Percentiles rank a stretch among this genome's conserved stretches.
These are phyloP conservation scores for Coturnix japonica DNA, from an alignment of 2,113 vertebrate genomes.

Conservation along the genomic window DNA sequence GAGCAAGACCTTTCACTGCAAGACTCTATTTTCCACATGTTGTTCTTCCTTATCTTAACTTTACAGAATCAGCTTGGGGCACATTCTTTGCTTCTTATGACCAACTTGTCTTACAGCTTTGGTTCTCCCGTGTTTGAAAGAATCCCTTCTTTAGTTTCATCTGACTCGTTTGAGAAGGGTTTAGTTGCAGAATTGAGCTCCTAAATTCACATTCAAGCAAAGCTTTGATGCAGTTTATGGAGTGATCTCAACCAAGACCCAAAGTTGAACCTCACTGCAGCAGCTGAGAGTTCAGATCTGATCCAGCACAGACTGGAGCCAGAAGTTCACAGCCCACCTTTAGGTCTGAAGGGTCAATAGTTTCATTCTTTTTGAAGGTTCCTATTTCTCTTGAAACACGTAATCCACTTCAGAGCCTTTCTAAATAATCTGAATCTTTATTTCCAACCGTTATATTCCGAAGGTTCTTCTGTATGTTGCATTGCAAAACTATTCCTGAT, in stretches of 20 bases:
- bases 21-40: accelerated
- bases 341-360: background rate
- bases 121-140: background rate
- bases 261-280: background rate
- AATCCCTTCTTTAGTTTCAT: background rate
- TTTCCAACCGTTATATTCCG: background rate
- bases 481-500: background rate
- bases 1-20: background rate
- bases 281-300: background rate
- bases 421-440: background rate
- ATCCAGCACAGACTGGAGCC: background rate
- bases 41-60: background rate
- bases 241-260: background rate
- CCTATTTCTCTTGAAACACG: background rate
- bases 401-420: background rate
- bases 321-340: background rate
- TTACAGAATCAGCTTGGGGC: background rate
- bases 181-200: background rate
- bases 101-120: background rate
- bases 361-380: background rate
- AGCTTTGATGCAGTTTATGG: background rate
- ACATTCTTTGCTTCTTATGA: background rate
- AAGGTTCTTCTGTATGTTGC: background rate
- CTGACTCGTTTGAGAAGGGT: background rate
- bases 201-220: background rate